Evolutionary conservation across 2,888 invertebrate species (phyloP).

Genomic region (Zonitis immaculata): DNA sequence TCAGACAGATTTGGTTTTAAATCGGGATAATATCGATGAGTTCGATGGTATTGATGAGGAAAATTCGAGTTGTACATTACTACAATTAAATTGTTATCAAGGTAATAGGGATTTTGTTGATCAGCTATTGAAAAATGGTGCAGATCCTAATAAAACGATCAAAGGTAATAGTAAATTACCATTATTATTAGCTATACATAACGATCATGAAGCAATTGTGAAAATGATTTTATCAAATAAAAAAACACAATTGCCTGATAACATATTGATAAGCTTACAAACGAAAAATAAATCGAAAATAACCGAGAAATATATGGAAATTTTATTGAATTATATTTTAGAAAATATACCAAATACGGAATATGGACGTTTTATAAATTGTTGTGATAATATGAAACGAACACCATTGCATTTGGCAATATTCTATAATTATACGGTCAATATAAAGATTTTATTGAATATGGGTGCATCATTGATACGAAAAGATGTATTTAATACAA

Average conservation of each 20-base stretch:
- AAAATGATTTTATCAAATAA: constrained; percentile 2
- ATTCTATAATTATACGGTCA: constrained; percentile 3
- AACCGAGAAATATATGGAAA: constrained; percentile 7
- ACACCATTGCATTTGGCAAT: constrained; percentile 10
- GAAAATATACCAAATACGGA: neutral
- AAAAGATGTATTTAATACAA: constrained; percentile 6
- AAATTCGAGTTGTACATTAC: constrained; percentile 9
- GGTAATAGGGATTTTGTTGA: constrained; percentile 2
- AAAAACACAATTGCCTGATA: neutral
- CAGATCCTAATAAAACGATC: constrained; percentile 5
- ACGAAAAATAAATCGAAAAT: neutral
- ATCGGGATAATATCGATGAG: neutral
- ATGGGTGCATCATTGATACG: constrained; percentile 10
- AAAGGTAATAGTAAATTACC: constrained; percentile 4
- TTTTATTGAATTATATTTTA: constrained; percentile 1
- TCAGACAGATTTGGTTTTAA: neutral
- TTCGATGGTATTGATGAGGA: constrained; percentile 5
- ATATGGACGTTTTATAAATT: neutral
- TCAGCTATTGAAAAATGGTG: constrained; percentile 4
- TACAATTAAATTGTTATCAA: constrained; percentile 9
- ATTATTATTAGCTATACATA: constrained; percentile 6
- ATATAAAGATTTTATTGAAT: neutral
- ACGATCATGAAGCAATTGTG: constrained; percentile 12
- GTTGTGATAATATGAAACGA: constrained; percentile 6
- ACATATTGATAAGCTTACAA: constrained; percentile 10